These are phyloP conservation scores for Disparrhopalites patrizii DNA, from an alignment of 2,888 invertebrate genomes.

Conservation along the genomic window DNA sequence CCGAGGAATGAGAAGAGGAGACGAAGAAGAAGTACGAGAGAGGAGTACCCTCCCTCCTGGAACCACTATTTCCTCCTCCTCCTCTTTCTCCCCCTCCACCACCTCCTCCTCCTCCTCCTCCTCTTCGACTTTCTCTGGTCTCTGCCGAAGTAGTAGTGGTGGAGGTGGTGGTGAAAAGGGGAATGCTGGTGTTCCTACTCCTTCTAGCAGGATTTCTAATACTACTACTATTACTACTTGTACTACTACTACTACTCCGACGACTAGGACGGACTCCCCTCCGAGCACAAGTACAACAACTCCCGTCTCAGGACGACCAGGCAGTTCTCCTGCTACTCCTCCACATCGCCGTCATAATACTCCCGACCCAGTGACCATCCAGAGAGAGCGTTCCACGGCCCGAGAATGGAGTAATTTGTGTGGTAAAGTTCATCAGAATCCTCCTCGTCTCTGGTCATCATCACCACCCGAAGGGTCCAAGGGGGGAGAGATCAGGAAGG, in stretches of 20 bases:
- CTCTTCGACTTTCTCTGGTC: too few species aligned
- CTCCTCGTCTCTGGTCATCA: too few species aligned
- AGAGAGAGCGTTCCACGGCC: conserved; percentile 20
- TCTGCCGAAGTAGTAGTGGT: conserved; percentile 20
- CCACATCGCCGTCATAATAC: conserved; percentile 24
- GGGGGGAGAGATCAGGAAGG: too few species aligned
- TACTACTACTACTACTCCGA: conserved; percentile 14
- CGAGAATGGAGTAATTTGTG: conserved; percentile 28
- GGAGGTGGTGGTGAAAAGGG: too few species aligned
- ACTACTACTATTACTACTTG: conserved; percentile 3
- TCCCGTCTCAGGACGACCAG: conserved; percentile 12
- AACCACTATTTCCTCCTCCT: neutral
- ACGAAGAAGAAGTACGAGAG: conserved; percentile 25
- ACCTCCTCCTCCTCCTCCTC: conserved; percentile 1
- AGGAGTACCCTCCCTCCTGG: conserved; percentile 24
- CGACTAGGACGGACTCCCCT: neutral
- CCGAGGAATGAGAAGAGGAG: conserved; percentile 37
- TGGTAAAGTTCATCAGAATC: conserved; percentile 11
- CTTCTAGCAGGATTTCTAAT: too few species aligned
- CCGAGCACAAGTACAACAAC: conserved; percentile 9
- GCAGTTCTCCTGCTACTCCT: conserved; percentile 20
- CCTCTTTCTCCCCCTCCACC: neutral
- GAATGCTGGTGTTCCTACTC: too few species aligned
- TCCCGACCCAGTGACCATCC: conserved; percentile 32
- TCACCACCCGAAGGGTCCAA: conserved; percentile 19